Percentiles rank a stretch among this genome's conserved stretches.
phyloP scores from a whole-genome alignment of 2,113 vertebrate species.

The Datnioides undecimradiatus region DNA sequence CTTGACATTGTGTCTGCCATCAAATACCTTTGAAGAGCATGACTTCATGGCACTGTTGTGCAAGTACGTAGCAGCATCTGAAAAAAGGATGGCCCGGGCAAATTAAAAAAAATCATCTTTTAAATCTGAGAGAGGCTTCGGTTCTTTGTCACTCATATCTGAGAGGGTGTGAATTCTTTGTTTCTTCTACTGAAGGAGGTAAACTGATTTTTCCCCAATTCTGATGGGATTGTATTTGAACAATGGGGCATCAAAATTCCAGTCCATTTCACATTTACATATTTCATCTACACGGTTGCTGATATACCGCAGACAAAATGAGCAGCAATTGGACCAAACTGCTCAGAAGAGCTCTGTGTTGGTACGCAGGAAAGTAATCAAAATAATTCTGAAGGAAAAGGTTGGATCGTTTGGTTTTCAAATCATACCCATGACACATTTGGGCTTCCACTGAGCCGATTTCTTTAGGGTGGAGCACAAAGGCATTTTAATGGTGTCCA shows the following conservation, averaged over 20 bases:
- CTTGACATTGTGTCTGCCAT: neutral
- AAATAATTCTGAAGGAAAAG: slow-evolving; percentile 3
- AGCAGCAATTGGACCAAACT: slow-evolving; percentile 7
- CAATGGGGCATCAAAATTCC: slow-evolving; percentile 5
- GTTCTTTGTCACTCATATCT: slow-evolving; percentile 8
- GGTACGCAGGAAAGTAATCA: slow-evolving; percentile 18
- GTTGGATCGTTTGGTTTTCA: slow-evolving; percentile 11
- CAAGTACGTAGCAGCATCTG: neutral
- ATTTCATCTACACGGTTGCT: slow-evolving; percentile 5
- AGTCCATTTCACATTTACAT: slow-evolving; percentile 1
- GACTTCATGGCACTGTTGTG: neutral
- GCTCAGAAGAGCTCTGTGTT: slow-evolving; percentile 3
- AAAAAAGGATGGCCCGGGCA: slow-evolving; percentile 1
- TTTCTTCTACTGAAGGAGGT: neutral
- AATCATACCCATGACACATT: neutral
- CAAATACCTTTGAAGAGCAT: neutral
- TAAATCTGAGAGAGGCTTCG: slow-evolving; percentile 6
- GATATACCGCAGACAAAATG: neutral
- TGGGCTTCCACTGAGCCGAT: neutral
- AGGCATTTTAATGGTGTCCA: slow-evolving; percentile 7
- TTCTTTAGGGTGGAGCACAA: slow-evolving; percentile 4
- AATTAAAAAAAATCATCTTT: slow-evolving; percentile 32
- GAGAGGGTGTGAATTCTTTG: slow-evolving; percentile 7
- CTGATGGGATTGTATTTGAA: slow-evolving; percentile 30
- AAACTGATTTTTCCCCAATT: slow-evolving; percentile 8